Percentiles rank a stretch among this genome's conserved stretches.
These are phyloP conservation scores for Aphidoletes aphidimyza DNA, from an alignment of 2,888 invertebrate species.

Conservation along the genomic window DNA sequence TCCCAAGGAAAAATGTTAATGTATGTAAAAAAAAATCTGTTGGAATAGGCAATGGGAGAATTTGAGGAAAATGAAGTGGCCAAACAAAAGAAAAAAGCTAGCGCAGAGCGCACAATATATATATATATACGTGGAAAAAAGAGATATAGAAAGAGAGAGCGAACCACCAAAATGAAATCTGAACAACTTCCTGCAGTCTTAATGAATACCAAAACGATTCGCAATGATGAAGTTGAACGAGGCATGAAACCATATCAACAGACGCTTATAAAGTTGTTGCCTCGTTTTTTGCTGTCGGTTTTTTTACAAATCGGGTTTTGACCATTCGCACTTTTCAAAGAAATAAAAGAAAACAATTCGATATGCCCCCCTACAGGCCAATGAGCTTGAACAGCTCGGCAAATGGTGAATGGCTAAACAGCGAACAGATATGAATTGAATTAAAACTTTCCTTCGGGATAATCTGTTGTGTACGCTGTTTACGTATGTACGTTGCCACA, in stretches of 20 bases:
- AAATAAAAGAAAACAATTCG: no score
- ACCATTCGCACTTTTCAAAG: neutral
- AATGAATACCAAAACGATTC: slow-evolving; percentile 27
- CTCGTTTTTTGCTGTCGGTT: no score
- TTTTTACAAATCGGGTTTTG: neutral
- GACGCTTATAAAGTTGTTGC: slow-evolving; percentile 23
- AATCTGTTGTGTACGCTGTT: neutral
- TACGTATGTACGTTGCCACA: neutral
- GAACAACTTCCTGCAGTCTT: slow-evolving; percentile 6
- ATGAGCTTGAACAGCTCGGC: no score
- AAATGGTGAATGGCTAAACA: no score
- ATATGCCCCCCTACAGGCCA: neutral
- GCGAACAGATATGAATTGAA: neutral
- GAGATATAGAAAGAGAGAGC: neutral
- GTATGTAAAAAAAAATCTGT: no score
- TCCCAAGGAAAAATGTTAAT: no score
- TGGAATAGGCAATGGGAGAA: no score
- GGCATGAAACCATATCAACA: neutral
- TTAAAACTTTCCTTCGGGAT: neutral
- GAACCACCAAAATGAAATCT: neutral
- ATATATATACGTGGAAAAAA: neutral
- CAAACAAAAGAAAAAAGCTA: neutral
- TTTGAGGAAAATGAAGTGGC: no score
- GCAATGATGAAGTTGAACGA: slow-evolving; percentile 24
- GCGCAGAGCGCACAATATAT: neutral